Evolutionary conservation across 2,797 vertebrate genomes (phyloP).

Genomic region (Hippocampus kuda): DNA sequence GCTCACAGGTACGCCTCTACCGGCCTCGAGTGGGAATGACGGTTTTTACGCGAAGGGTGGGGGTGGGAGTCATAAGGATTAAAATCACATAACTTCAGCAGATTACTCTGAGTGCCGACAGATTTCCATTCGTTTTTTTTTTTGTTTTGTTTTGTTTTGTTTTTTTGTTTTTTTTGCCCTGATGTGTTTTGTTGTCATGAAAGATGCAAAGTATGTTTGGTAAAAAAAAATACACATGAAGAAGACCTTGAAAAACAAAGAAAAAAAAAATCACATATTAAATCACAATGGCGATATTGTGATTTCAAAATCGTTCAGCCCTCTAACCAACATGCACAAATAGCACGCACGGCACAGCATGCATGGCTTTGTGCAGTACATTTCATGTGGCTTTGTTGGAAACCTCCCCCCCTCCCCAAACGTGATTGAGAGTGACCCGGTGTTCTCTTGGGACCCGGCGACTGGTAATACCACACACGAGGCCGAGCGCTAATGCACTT

Average conservation of each 20-base stretch:
- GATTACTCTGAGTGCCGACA: neutral
- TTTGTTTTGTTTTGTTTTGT: neutral
- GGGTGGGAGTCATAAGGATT: neutral
- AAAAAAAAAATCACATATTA: no score
- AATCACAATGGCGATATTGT: no score
- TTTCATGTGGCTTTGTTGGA: slow-evolving; percentile 15
- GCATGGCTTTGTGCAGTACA: neutral
- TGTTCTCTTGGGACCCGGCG: slow-evolving; percentile 26
- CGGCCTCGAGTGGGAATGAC: neutral
- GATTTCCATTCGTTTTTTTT: neutral
- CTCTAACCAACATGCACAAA: no score
- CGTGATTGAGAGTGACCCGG: slow-evolving; percentile 36
- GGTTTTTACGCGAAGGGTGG: neutral
- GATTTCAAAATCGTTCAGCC: no score
- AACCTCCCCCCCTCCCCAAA: slow-evolving; percentile 16
- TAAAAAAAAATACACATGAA: no score
- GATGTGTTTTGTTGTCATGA: no score
- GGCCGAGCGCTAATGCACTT: slow-evolving; percentile 52
- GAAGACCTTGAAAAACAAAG: no score
- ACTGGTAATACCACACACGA: slow-evolving; percentile 44
- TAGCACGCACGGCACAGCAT: no score
- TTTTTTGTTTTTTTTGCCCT: neutral
- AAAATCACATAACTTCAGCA: neutral
- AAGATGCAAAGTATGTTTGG: no score
- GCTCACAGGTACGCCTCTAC: slow-evolving; percentile 62